Percentiles rank a stretch among this genome's conserved stretches.
Conservation (phyloP, 2,888 invertebrate species). For the Oconnorella tubifera region DNA sequence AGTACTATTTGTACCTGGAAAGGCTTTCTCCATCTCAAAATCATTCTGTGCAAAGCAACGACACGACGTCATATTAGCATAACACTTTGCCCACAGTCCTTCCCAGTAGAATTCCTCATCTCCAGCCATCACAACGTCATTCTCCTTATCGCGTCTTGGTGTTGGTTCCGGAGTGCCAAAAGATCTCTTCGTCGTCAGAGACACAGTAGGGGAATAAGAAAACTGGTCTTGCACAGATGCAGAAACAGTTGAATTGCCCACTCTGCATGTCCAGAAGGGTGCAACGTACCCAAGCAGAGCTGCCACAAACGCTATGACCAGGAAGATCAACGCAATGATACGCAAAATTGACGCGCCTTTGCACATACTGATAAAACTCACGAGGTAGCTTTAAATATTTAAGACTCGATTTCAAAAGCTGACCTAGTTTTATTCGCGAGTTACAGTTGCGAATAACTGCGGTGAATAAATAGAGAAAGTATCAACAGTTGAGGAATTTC, state of each 20-base stretch:
- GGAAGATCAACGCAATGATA: constrained; percentile 20
- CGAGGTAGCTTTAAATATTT: too few species aligned
- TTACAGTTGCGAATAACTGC: too few species aligned
- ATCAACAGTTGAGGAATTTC: too few species aligned
- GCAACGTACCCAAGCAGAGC: constrained; percentile 17
- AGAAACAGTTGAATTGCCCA: neutral
- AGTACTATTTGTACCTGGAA: too few species aligned
- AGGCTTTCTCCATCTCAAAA: constrained; percentile 19
- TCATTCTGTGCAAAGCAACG: constrained; percentile 20
- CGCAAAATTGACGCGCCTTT: constrained; percentile 18
- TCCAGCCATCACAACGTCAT: neutral
- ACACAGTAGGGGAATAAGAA: neutral
- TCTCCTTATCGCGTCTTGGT: neutral
- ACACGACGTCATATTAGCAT: constrained; percentile 17
- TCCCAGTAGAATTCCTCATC: neutral
- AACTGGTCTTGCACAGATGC: neutral
- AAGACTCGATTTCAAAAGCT: too few species aligned
- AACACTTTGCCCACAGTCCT: constrained; percentile 24
- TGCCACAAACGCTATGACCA: constrained; percentile 21
- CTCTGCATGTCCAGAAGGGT: constrained; percentile 23
- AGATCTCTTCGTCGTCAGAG: neutral
- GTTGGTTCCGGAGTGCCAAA: neutral
- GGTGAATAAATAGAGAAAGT: too few species aligned
- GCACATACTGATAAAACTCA: constrained; percentile 25
- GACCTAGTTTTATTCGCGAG: too few species aligned